These are phyloP conservation scores for Oenanthe melanoleuca DNA, from an alignment of 2,113 vertebrate species.

Conservation along the genomic window DNA sequence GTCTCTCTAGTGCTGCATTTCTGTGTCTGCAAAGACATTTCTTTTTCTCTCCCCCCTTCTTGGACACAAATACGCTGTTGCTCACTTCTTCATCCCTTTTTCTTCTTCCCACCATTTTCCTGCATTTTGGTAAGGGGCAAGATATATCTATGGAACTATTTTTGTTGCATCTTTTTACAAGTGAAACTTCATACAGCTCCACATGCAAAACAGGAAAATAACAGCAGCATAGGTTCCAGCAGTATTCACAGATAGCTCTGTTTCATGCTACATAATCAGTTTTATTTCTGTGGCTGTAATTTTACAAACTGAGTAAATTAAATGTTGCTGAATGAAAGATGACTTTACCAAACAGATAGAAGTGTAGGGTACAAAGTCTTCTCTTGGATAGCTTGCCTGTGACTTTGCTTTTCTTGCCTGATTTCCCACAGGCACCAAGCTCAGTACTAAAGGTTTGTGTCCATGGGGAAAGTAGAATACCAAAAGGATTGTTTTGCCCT, in stretches of 20 bases:
- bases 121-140: constrained; percentile 29
- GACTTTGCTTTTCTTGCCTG: neutral
- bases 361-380: neutral
- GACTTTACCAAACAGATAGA: neutral
- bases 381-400: neutral
- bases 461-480: neutral
- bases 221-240: neutral
- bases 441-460: neutral
- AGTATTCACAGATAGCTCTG: neutral
- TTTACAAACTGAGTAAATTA: neutral
- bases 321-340: neutral
- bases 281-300: constrained; percentile 10
- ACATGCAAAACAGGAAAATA: constrained; percentile 5
- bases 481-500: neutral
- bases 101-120: neutral
- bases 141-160: neutral
- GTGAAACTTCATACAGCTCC: constrained; percentile 20
- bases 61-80: constrained; percentile 12
- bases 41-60: neutral
- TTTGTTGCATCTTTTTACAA: constrained; percentile 30
- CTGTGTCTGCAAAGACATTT: constrained; percentile 71
- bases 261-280: neutral
- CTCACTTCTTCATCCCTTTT: neutral
- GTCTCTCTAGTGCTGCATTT: constrained; percentile 80
- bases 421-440: neutral